phyloP scores from a whole-genome alignment of 2,797 vertebrate species.

The Nannoperca obscura region DNA sequence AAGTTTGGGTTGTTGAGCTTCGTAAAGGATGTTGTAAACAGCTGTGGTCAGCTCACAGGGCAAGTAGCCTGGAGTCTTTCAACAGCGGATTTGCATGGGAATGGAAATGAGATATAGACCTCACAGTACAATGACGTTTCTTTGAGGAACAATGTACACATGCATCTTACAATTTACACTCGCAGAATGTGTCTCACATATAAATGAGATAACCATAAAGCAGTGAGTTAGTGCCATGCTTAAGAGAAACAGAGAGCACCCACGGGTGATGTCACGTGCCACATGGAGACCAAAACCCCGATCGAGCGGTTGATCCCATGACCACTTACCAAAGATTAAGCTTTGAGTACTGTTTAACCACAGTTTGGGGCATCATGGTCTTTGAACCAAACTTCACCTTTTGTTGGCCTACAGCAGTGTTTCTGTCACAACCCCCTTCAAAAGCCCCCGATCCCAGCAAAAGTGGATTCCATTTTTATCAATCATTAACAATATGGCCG shows the following conservation, averaged over 20 bases:
- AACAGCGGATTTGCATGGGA: slow-evolving; percentile 25
- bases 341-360: not conserved
- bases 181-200: not conserved
- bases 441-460: too few species aligned
- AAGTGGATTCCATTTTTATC: too few species aligned
- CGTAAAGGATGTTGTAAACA: slow-evolving; percentile 59
- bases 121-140: slow-evolving; percentile 2
- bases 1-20: slow-evolving; percentile 50
- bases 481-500: too few species aligned
- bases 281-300: too few species aligned
- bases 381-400: not conserved
- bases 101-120: slow-evolving; percentile 43
- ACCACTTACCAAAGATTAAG: slow-evolving; percentile 6
- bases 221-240: not conserved
- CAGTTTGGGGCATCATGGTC: not conserved
- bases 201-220: not conserved
- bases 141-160: slow-evolving; percentile 1
- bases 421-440: too few species aligned
- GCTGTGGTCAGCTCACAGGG: slow-evolving; percentile 44
- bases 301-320: too few species aligned
- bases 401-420: too few species aligned
- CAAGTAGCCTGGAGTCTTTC: slow-evolving; percentile 39
- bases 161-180: slow-evolving; percentile 16
- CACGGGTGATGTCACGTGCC: too few species aligned
- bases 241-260: not conserved